Evolutionary conservation across 2,113 vertebrate species (phyloP).

Genomic region (Oxyura jamaicensis): DNA sequence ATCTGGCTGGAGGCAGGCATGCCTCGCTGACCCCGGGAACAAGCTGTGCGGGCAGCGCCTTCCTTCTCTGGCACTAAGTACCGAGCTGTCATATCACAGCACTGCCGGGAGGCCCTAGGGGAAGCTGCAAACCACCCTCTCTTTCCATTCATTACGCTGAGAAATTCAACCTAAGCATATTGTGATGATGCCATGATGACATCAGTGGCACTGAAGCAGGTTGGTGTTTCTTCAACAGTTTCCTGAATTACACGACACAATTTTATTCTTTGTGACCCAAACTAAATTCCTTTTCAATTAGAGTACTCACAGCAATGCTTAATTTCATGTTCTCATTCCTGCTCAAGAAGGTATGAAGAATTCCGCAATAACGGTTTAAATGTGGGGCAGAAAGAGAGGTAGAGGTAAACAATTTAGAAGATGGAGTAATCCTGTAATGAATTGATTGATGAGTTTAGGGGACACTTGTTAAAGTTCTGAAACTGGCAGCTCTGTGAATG

Average conservation of each 20-base stretch:
- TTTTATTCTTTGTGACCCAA: not conserved
- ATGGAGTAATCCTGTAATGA: not conserved
- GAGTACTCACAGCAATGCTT: not conserved
- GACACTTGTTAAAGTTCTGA: slow-evolving; percentile 30
- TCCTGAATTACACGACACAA: not conserved
- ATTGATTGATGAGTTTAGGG: not conserved
- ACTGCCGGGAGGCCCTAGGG: not conserved
- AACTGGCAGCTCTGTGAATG: not conserved
- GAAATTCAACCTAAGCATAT: not conserved
- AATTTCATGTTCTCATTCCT: not conserved
- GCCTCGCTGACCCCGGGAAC: not conserved
- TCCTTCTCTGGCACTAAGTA: not conserved
- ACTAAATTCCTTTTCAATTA: not conserved
- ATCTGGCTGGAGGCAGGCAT: not conserved
- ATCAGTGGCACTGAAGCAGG: not conserved
- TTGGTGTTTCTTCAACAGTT: not conserved
- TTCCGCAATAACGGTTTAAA: not conserved
- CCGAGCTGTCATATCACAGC: not conserved
- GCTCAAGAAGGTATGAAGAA: not conserved
- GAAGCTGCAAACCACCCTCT: not conserved
- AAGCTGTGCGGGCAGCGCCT: accelerated
- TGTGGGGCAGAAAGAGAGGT: not conserved
- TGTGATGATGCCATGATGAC: not conserved
- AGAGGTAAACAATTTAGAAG: not conserved
- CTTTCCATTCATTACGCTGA: accelerated